Conservation (phyloP, 2,888 invertebrate species). For the Spilarctia lutea region DNA sequence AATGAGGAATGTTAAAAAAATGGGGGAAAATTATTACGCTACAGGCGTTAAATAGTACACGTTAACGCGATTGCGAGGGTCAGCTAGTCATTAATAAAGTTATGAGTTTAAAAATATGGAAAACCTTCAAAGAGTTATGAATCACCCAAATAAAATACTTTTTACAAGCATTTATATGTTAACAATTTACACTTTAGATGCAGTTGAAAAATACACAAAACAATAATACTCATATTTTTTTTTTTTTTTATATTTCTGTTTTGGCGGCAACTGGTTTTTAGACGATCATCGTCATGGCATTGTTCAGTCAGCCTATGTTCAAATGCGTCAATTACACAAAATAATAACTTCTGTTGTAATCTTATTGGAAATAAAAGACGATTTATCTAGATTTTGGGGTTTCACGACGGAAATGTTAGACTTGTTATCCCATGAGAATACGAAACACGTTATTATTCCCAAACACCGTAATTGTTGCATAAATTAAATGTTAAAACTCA, state of each 20-base stretch:
- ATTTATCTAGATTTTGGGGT: not conserved
- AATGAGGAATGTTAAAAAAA: too few relatives aligned
- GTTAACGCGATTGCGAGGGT: too few relatives aligned
- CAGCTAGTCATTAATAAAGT: too few relatives aligned
- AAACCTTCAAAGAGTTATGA: too few relatives aligned
- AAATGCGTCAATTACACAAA: not conserved
- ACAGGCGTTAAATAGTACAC: too few relatives aligned
- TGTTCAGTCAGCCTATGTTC: slow-evolving; percentile 7
- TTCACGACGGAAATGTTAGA: not conserved
- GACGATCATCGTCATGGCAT: slow-evolving; percentile 22
- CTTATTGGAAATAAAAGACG: not conserved
- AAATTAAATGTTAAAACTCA: slow-evolving; percentile 45
- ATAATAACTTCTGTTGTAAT: slow-evolving; percentile 10
- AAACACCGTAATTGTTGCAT: slow-evolving; percentile 50
- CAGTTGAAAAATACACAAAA: not conserved
- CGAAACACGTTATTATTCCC: slow-evolving; percentile 32
- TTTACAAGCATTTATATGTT: too few relatives aligned
- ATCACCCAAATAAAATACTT: too few relatives aligned
- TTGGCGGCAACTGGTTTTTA: slow-evolving; percentile 36
- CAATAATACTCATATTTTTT: not conserved
- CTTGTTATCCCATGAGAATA: slow-evolving; percentile 14
- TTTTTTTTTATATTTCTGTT: not conserved
- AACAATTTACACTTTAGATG: too few relatives aligned
- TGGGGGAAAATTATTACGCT: too few relatives aligned
- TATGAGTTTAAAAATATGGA: too few relatives aligned